Conservation (phyloP, 2,797 vertebrate species). For the Atherinosoma microstoma region DNA sequence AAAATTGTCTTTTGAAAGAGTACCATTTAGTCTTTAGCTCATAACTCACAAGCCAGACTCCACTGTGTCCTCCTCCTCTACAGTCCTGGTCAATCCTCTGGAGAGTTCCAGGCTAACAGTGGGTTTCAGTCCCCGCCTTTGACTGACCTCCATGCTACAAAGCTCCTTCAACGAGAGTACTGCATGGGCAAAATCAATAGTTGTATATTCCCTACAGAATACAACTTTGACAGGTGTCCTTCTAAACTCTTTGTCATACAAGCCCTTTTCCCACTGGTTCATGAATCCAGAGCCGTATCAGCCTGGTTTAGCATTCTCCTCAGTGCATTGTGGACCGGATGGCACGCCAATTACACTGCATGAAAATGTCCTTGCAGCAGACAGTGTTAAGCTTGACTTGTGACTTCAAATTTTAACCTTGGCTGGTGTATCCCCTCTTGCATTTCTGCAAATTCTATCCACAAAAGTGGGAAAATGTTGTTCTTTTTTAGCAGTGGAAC, state of each 20-base stretch:
- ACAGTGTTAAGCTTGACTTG: slow-evolving; percentile 7
- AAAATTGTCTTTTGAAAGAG: slow-evolving; percentile 14
- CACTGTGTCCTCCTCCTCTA: slow-evolving; percentile 2
- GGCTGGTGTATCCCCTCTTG: not conserved
- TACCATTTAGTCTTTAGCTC: slow-evolving; percentile 23
- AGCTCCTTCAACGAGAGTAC: slow-evolving; percentile 45
- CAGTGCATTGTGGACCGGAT: slow-evolving; percentile 9
- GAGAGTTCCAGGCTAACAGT: slow-evolving; percentile 27
- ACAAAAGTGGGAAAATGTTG: not conserved
- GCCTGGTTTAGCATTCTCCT: slow-evolving; percentile 48
- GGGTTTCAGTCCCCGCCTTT: slow-evolving; percentile 57
- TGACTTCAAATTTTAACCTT: slow-evolving; percentile 4
- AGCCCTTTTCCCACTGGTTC: slow-evolving; percentile 31
- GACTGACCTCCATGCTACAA: slow-evolving; percentile 65
- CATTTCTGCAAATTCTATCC: not conserved
- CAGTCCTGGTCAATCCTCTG: slow-evolving; percentile 40
- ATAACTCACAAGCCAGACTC: slow-evolving; percentile 5
- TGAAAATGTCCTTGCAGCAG: slow-evolving; percentile 21
- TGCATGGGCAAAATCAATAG: slow-evolving; percentile 67
- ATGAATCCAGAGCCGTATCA: slow-evolving; percentile 20
- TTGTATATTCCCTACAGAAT: slow-evolving; percentile 51
- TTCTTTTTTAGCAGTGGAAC: not conserved
- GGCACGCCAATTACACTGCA: not conserved
- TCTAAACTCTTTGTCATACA: slow-evolving; percentile 41
- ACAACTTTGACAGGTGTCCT: slow-evolving; percentile 69